Evolutionary conservation across 2,797 vertebrate species (phyloP).

Genomic region (Sciaenops ocellatus): DNA sequence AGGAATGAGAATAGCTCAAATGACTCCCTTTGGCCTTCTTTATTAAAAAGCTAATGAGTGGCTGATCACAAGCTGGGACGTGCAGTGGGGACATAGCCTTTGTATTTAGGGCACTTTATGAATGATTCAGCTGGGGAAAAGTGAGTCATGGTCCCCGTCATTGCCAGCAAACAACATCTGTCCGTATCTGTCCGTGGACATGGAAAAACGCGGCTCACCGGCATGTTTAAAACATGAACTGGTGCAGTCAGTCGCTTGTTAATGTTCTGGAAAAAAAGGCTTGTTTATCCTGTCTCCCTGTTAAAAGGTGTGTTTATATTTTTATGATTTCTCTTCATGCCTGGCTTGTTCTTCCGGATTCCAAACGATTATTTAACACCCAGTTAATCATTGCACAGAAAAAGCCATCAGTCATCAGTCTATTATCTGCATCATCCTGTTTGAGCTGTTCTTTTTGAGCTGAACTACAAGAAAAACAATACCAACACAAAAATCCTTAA

Average conservation of each 20-base stretch:
- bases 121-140: constrained; percentile 58
- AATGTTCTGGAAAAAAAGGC: neutral
- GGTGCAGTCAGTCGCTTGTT: neutral
- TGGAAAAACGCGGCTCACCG: constrained; percentile 10
- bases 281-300: neutral
- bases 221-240: constrained; percentile 6
- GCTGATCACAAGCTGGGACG: constrained; percentile 17
- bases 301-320: constrained; percentile 22
- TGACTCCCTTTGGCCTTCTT: neutral
- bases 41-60: constrained; percentile 35
- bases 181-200: constrained; percentile 24
- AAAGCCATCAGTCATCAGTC: neutral
- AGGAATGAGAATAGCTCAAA: constrained; percentile 34
- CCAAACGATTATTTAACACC: neutral
- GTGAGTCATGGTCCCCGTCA: constrained; percentile 46
- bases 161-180: constrained; percentile 50
- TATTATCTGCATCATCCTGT: neutral
- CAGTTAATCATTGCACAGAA: neutral
- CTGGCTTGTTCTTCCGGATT: constrained; percentile 42
- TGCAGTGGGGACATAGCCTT: neutral
- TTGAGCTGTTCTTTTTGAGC: neutral
- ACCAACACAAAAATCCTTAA: neutral
- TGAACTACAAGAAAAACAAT: neutral
- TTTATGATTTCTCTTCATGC: neutral
- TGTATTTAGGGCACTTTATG: constrained; percentile 41